Evolutionary conservation across 2,888 invertebrate species (phyloP).

Genomic region (Lypha dubia): DNA sequence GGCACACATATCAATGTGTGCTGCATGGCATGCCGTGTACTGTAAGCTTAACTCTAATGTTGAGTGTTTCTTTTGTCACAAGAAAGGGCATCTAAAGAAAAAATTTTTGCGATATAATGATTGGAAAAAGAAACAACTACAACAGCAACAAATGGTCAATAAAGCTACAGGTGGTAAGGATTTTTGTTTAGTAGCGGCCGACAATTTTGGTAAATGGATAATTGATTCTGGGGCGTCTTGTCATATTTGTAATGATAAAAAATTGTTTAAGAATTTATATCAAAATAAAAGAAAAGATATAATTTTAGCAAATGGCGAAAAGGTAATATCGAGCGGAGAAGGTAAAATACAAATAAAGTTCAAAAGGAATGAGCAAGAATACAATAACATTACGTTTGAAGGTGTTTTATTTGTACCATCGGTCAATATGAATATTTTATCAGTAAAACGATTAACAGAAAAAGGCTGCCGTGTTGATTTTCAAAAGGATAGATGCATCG

Average conservation of each 20-base stretch:
- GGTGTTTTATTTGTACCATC: conserved; percentile 8
- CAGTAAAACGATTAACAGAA: conserved; percentile 1
- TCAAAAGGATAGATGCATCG: background rate
- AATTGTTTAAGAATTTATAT: background rate
- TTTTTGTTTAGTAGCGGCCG: background rate
- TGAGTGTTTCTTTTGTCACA: no score
- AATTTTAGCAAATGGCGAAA: conserved; percentile 22
- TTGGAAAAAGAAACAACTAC: background rate
- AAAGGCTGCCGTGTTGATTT: conserved; percentile 20
- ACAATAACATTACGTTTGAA: conserved; percentile 16
- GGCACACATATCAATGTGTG: no score
- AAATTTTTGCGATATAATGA: background rate
- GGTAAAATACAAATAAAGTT: conserved; percentile 16
- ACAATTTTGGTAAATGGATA: conserved; percentile 10
- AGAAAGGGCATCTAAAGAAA: background rate
- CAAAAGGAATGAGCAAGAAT: background rate
- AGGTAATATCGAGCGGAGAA: conserved; percentile 14
- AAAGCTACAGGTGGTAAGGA: no score
- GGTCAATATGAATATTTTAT: background rate
- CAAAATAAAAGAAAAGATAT: background rate
- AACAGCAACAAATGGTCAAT: background rate
- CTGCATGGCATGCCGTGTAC: no score
- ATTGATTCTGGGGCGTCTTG: conserved; percentile 36
- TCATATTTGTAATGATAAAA: conserved; percentile 35
- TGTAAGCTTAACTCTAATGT: no score